A percentile compares a stretch with the other conserved stretches of the same genome.
Conservation (phyloP, 2,888 invertebrate species). For the Drosophila meridiana region DNA sequence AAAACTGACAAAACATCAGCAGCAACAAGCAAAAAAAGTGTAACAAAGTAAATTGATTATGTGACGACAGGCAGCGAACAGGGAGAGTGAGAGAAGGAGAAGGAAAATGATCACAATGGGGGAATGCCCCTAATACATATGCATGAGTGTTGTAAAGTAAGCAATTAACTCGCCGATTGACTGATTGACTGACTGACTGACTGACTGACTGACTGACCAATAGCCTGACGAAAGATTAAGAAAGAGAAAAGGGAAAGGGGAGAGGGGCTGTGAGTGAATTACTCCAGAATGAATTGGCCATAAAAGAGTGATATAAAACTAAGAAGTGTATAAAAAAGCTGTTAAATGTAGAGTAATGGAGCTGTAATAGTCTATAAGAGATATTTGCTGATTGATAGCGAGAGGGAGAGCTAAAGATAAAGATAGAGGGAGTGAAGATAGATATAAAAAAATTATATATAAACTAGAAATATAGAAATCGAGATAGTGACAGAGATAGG, state of each 20-base stretch:
- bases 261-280: neutral
- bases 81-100: neutral
- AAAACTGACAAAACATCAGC: constrained; percentile 24
- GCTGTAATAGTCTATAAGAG: neutral
- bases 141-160: constrained; percentile 29
- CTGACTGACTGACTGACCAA: constrained; percentile 39
- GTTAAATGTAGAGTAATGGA: neutral
- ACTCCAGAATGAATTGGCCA: constrained; percentile 7
- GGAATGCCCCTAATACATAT: constrained; percentile 20
- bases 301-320: neutral
- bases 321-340: neutral
- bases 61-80: constrained; percentile 39
- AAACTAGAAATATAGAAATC: neutral
- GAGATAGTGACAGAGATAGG: neutral
- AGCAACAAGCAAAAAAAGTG: constrained; percentile 35
- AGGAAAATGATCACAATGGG: constrained; percentile 16
- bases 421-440: neutral
- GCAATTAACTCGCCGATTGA: constrained; percentile 48
- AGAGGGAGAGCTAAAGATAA: neutral
- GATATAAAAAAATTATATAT: too few relatives aligned
- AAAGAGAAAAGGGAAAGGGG: constrained; percentile 3
- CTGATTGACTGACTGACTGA: constrained; percentile 29
- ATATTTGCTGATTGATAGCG: neutral
- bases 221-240: neutral
- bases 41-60: constrained; percentile 55